These are phyloP conservation scores for Gymnoscelis rufifasciata DNA, from an alignment of 2,888 invertebrate species.

Conservation along the genomic window DNA sequence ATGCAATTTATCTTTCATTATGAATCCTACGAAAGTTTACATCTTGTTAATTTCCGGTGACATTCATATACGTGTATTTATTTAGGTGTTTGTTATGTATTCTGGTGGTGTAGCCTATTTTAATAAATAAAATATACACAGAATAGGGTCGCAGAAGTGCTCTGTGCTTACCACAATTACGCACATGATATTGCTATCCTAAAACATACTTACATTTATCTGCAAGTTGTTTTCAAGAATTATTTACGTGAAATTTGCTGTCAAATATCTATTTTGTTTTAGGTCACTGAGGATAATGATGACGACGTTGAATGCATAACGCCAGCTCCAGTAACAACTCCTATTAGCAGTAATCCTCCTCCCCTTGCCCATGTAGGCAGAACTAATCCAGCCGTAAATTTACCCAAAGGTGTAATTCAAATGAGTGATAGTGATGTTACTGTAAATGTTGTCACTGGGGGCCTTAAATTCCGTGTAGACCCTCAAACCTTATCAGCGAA, in stretches of 20 bases:
- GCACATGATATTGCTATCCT: too few species aligned
- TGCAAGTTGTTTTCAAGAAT: too few species aligned
- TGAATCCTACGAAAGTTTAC: too few species aligned
- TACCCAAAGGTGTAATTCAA: constrained; percentile 60
- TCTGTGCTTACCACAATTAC: too few species aligned
- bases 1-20: too few species aligned
- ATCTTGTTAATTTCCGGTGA: too few species aligned
- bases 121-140: too few species aligned
- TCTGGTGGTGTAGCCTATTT: too few species aligned
- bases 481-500: constrained; percentile 73
- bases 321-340: constrained; percentile 51
- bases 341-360: constrained; percentile 41
- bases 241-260: neutral
- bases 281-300: constrained; percentile 71
- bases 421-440: constrained; percentile 76
- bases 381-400: constrained; percentile 35
- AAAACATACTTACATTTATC: too few species aligned
- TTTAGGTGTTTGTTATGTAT: too few species aligned
- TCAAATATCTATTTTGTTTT: constrained; percentile 4
- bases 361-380: constrained; percentile 36
- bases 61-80: too few species aligned
- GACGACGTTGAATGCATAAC: constrained; percentile 74
- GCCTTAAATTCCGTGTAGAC: constrained; percentile 71
- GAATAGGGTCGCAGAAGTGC: too few species aligned
- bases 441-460: constrained; percentile 68